Base-by-base conservation (phyloP, 2,113 vertebrate species). In the Mormyrus lacerda region DNA sequence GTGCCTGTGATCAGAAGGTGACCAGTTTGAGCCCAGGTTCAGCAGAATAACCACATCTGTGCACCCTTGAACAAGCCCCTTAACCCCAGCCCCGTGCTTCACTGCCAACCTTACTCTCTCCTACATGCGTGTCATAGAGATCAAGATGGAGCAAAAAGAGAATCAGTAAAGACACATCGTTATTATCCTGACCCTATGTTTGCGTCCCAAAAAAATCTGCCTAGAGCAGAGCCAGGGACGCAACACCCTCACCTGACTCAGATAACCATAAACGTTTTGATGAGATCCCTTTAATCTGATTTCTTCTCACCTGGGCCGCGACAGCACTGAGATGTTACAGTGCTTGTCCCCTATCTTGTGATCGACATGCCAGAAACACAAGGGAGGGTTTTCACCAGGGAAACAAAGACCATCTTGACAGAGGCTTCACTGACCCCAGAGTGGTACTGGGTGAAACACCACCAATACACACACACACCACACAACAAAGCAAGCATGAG, bases 281-380 rank as follows among this genome's bases (percentile, higher is more conserved):
- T 84, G 21, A 47, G 50, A 51, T 17, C 4, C 27, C 19, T 87
- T 87, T 39, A 87, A 55, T 85, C 61, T 31, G 55, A 31, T 89
- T 89, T 85, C 27, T 35, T 89, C 82, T 87, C 39, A 47, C 48
- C 50, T 73, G 44, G 39, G 21, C 24, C 50, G 17, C 44, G 3
- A 69, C 58, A 92, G 88, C 88, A 15, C 27, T 87, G 48, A 69
- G 31, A 35, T 0, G 47, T 87, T 82, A 48, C 17, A 39, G 4
- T 48, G 79, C 50, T n/a, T 5, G 5, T 27, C 15, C 27, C 85
- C 31, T 53, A n/a, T 87, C 85, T 55, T 42, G 85, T 55, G 85
- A 87, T 15, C 31, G 44, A 9, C 19, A 21, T 53, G 48, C 15
- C 13, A 55, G 85, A 87, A 53, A 84, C 42, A 89, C 51, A 85